Evolutionary conservation across 2,113 vertebrate genomes (phyloP).

Genomic region (Isichthys henryi): DNA sequence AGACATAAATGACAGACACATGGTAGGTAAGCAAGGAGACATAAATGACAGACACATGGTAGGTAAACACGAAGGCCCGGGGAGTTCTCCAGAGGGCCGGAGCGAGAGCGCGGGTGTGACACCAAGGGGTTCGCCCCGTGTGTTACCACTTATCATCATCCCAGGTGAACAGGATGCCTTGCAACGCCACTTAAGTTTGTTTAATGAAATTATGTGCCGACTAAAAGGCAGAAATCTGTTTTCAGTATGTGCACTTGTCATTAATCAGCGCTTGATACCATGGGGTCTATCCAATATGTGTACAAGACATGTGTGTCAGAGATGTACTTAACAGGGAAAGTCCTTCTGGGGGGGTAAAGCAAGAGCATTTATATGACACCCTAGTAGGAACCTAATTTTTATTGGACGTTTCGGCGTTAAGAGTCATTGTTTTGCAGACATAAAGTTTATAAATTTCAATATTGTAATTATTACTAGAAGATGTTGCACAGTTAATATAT

Average conservation of each 20-base stretch:
- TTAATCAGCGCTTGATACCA: neutral
- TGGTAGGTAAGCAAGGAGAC: no score
- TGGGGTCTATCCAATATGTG: neutral
- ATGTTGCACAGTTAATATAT: neutral
- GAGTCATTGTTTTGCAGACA: neutral
- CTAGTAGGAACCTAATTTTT: neutral
- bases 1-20: no score
- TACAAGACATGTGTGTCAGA: neutral
- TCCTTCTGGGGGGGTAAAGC: neutral
- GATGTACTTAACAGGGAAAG: neutral
- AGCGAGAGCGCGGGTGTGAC: no score
- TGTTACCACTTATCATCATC: no score
- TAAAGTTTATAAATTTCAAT: neutral
- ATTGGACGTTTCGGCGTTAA: neutral
- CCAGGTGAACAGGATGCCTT: no score
- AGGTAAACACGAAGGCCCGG: no score
- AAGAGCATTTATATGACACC: neutral
- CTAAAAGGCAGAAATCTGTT: neutral
- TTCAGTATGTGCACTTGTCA: neutral
- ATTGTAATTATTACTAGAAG: neutral
- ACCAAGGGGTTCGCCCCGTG: no score
- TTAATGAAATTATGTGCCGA: neutral
- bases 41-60: no score
- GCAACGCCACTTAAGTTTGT: neutral
- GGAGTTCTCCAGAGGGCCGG: no score